A percentile compares a stretch with the other conserved stretches of the same genome.
Evolutionary conservation across 2,113 vertebrate species (phyloP).

Genomic region (Barnardius zonarius): DNA sequence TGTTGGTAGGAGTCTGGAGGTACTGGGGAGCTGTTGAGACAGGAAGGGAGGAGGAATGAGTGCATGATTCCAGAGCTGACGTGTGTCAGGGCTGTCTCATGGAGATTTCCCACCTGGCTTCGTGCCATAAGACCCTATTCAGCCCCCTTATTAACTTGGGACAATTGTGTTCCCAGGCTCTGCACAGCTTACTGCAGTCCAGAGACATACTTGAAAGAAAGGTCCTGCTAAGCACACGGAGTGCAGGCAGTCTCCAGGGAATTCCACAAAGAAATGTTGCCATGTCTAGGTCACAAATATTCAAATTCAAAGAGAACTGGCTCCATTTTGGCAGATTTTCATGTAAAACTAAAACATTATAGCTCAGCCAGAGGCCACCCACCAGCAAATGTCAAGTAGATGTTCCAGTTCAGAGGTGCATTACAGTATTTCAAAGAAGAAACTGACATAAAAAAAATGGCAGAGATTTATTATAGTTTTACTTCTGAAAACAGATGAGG

Average conservation of each 20-base stretch:
- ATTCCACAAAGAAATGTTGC: neutral
- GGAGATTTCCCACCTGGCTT: neutral
- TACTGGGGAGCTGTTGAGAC: neutral
- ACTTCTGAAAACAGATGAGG: neutral
- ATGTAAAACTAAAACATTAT: neutral
- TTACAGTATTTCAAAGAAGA: neutral
- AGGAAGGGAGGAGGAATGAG: neutral
- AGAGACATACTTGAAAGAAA: neutral
- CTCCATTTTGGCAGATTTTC: neutral
- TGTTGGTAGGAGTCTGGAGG: neutral
- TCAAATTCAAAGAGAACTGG: neutral
- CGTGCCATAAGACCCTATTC: neutral
- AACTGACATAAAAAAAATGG: neutral
- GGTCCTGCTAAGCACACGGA: neutral
- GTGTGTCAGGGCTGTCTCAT: neutral
- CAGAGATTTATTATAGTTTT: neutral
- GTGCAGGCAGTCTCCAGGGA: neutral
- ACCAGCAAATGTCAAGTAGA: neutral
- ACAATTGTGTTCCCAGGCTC: neutral
- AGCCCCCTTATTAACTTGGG: neutral
- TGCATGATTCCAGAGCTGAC: neutral
- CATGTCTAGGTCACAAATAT: neutral
- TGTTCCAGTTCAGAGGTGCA: neutral
- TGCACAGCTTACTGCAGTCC: neutral
- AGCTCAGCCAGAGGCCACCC: neutral